Conservation (phyloP, 1,140 invertebrate genomes). For the Protaetia brevitarsis region DNA sequence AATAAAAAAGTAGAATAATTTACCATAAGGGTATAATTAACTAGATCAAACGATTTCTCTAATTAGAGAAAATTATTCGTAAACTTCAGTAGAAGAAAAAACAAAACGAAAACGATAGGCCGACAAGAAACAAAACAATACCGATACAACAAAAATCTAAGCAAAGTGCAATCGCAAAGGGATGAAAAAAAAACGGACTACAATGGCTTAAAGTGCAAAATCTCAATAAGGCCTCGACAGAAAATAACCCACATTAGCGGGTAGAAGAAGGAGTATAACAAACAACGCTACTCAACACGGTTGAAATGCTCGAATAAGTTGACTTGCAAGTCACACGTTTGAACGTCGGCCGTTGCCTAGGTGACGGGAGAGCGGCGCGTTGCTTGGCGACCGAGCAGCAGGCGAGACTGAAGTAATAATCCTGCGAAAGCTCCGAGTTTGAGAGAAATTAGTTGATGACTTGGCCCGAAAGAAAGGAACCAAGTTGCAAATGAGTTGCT, state of each 20-base stretch:
- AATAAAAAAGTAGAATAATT: too few species aligned
- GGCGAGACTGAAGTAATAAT: conserved; percentile 39
- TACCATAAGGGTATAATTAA: too few species aligned
- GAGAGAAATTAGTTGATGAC: conserved; percentile 45
- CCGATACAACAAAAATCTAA: conserved; percentile 11
- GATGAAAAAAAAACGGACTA: conserved; percentile 19
- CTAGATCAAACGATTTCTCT: background rate
- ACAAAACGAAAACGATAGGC: background rate
- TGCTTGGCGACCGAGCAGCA: conserved; percentile 37
- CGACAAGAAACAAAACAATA: background rate
- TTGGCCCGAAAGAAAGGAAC: conserved; percentile 43
- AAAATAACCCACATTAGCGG: conserved; percentile 36
- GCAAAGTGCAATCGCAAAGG: conserved; percentile 15
- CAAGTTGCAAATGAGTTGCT: conserved; percentile 46
- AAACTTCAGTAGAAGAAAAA: background rate
- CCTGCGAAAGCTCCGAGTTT: conserved; percentile 40
- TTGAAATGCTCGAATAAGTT: conserved; percentile 30
- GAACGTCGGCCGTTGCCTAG: conserved; percentile 34
- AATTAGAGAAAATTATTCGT: background rate
- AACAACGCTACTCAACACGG: conserved; percentile 30
- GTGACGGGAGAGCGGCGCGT: conserved; percentile 37
- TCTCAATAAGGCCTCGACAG: conserved; percentile 27
- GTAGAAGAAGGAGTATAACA: conserved; percentile 29
- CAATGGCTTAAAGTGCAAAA: conserved; percentile 27
- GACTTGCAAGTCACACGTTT: conserved; percentile 39